A percentile compares a stretch with the other conserved stretches of the same genome.
Evolutionary conservation across 2,888 invertebrate species (phyloP).

Genomic region (Lamellibrachia columna): DNA sequence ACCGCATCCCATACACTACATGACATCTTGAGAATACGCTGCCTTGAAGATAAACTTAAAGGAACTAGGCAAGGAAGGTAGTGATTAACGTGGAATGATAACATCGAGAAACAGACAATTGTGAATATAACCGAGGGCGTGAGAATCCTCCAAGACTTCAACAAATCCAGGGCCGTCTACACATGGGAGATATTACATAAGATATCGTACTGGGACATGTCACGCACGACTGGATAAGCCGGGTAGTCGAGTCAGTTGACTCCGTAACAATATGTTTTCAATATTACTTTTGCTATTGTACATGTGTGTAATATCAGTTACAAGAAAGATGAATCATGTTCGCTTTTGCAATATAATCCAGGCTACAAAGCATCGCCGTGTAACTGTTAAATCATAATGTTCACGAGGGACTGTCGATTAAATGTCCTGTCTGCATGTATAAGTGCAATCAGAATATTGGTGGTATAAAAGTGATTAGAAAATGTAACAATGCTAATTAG

Average conservation of each 20-base stretch:
- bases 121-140: background rate
- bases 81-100: background rate
- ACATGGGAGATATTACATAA: background rate
- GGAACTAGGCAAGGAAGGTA: background rate
- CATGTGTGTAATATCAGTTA: background rate
- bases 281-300: background rate
- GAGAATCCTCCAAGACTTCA: background rate
- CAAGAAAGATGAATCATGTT: background rate
- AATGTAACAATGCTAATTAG: background rate
- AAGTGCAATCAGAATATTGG: background rate
- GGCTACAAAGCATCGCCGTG: background rate
- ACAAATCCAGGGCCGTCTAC: background rate
- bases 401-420: background rate
- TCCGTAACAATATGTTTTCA: background rate
- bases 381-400: too few relatives aligned
- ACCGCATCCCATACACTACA: background rate
- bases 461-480: background rate
- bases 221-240: background rate
- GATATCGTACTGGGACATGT: background rate
- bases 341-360: background rate
- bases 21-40: background rate
- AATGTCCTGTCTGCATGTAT: background rate
- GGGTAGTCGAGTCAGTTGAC: background rate
- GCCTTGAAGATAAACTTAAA: background rate
- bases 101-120: background rate